Evolutionary conservation across 1,140 invertebrate species (phyloP), one percentile per base, ranked within the genome.

Genomic region (Saccostrea glomerata): DNA sequence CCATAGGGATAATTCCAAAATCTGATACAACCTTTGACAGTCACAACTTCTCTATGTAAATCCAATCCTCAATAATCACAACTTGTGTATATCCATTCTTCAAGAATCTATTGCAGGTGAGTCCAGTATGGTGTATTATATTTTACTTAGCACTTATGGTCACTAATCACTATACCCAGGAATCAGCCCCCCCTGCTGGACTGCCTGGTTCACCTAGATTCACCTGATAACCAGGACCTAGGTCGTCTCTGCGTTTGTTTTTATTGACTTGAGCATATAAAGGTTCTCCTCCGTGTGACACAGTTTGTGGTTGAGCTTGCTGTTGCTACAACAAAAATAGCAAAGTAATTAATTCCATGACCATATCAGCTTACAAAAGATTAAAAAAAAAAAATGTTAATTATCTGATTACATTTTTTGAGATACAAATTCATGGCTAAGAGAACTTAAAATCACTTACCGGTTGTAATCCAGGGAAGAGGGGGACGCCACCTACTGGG

Each of bases 191-290:
- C 13, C 92, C 92, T 56, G 90, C 88, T 23, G 82, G 89, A 83
- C 86, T 86, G 25, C 86, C 90, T 82, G 86, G 82, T 13, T 88
- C 89, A 15, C 36, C 91, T 56, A 91, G 73, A 88, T 90, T 91
- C 12, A 91, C 47, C 63, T 88, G 63, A 47, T 84, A 87, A 54
- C 82, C 23, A 60, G 63, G 86, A 25, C 66, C 77, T 40, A 85
- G 47, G 40, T 92, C 91, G 15, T 90, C 85, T 6, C 90, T 90
- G 11, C 92, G 91, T 30, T 89, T 87, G 15, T 87, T 88, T 87
- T 94, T 94, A 88, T 94, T 93, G 15, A 94, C 93, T 85, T 93
- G 91, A 70, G 93, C 93, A 89, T 94, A 94, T 15, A 94, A 87
- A 30, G 92, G 93, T 86, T 94, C 93, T 36, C 56, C 73, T 55